Percentiles rank a stretch among this genome's conserved stretches.
Conservation (phyloP, 2,888 invertebrate genomes). For the Amblyjoppa fuscipennis region DNA sequence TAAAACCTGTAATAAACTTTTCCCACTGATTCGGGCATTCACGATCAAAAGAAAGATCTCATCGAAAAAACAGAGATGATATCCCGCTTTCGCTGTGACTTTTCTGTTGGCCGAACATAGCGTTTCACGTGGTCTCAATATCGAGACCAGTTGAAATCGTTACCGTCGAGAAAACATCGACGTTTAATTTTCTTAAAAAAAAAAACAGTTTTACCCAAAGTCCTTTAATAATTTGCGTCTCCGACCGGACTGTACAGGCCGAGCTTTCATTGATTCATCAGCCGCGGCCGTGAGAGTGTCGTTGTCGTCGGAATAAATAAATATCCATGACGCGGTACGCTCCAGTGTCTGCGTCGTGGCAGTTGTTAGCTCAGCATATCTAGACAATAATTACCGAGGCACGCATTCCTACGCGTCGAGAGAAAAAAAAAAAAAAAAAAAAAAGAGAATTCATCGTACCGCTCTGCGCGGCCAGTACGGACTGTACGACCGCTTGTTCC, state of each 20-base stretch:
- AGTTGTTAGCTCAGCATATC: slow-evolving; percentile 58
- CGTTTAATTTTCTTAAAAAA: background rate
- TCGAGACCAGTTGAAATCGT: background rate
- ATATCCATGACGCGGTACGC: background rate
- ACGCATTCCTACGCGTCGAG: slow-evolving; percentile 62
- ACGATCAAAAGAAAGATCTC: no score
- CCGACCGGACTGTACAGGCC: background rate
- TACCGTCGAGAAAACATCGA: background rate
- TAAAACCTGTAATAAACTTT: no score
- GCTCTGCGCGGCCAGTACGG: slow-evolving; percentile 55
- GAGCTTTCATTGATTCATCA: background rate
- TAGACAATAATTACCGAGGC: slow-evolving; percentile 68
- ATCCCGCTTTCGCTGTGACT: no score
- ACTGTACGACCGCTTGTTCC: slow-evolving; percentile 36
- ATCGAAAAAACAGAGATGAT: no score
- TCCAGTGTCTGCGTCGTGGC: slow-evolving; percentile 7
- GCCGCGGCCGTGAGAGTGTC: background rate
- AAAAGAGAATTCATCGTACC: slow-evolving; percentile 67
- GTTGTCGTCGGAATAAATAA: background rate
- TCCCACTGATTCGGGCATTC: no score
- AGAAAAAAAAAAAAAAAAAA: slow-evolving; percentile 58
- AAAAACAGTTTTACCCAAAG: background rate
- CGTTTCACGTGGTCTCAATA: no score
- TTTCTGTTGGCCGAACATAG: no score
- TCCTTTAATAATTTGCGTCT: background rate